A percentile compares a stretch with the other conserved stretches of the same genome.
Evolutionary conservation across 2,113 vertebrate species (phyloP).

Genomic region (Zosterops pallidus): DNA sequence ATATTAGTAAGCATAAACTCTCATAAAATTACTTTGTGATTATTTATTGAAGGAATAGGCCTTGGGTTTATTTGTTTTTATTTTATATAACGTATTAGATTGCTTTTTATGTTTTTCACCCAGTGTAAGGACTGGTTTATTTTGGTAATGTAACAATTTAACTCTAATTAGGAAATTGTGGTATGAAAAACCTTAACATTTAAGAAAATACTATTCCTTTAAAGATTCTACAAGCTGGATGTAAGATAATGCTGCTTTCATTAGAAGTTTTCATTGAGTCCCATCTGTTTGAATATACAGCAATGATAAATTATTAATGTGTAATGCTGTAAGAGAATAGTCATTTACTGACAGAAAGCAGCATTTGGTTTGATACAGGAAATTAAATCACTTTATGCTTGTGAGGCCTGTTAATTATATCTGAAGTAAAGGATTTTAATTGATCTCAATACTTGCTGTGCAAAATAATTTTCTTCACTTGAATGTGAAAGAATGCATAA

Average conservation of each 20-base stretch:
- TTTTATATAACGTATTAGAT: background rate
- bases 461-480: conserved; percentile 6
- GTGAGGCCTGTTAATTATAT: conserved; percentile 30
- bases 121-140: background rate
- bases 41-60: background rate
- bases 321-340: background rate
- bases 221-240: background rate
- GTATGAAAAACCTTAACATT: background rate
- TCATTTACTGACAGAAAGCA: background rate
- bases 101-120: background rate
- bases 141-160: background rate
- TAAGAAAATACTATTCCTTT: background rate
- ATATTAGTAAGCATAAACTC: background rate
- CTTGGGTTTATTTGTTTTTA: background rate
- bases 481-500: background rate
- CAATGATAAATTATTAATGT: background rate
- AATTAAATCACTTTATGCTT: conserved; percentile 20
- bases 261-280: background rate
- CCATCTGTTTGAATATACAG: background rate
- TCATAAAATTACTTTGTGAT: background rate
- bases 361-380: background rate
- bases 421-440: conserved; percentile 9
- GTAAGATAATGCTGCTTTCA: background rate
- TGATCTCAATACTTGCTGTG: background rate
- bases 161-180: background rate